Evolutionary conservation across 2,888 invertebrate genomes (phyloP), one percentile per base, ranked within the genome.

Genomic region (Rosalia funebris): DNA sequence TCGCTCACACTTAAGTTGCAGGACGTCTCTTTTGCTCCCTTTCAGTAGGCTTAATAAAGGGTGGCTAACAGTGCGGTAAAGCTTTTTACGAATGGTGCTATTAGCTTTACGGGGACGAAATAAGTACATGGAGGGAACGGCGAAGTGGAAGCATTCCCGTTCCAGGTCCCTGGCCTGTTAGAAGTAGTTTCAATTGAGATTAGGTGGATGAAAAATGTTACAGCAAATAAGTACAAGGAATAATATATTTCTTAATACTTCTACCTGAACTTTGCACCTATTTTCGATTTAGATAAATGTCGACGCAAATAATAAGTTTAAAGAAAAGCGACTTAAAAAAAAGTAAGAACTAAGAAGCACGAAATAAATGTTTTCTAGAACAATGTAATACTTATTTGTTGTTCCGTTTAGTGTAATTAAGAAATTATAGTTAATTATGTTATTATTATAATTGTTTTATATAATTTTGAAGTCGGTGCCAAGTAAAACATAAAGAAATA

Each of bases 51-150:
- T 14, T n/a, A 31, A 50, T 19, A 37, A 50, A 56, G 58, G 58
- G 58, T 50, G 58, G 19, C 39, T 58, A 58, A 53, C 58, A 31
- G 52, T 44, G 52, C 58, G 50, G 47, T 45, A 58, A 58, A 58
- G 58, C 53, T 58, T 58, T 58, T 41, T 58, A 42, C 52, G 44
- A 57, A 47, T 19, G 39, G 41, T 14, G 53, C 52, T 58, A 53
- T 53, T 58, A 57, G 57, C 48, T 50, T 57, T 57, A 48, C 50
- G 50, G 44, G 41, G 56, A 37, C 17, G 54, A 17, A 45, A 45
- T 45, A 31, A 34, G 46, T 44, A 20, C 12, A 12, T 44, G 20
- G 44, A 44, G 20, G 44, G 44, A 20, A 41, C 15, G 41, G 25
- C 25, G 10, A 16, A 9, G 41, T 41, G 41, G 19, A 41, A 41